phyloP scores from a whole-genome alignment of 2,888 invertebrate genomes.

The Cephus spinipes region DNA sequence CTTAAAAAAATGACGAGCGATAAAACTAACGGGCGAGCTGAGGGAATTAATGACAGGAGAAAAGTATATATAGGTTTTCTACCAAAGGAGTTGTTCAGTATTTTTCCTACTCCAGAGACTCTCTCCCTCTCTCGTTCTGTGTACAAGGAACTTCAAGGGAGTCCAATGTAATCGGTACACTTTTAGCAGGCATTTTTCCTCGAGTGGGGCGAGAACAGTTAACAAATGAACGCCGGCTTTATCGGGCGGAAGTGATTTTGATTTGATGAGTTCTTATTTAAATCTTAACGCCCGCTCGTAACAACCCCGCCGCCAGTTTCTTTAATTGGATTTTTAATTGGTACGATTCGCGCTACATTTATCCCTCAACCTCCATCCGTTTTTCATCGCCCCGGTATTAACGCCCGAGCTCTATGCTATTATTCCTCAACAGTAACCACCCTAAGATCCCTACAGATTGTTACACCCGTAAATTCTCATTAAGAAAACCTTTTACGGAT shows the following conservation, averaged over 20 bases:
- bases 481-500: conserved; percentile 9
- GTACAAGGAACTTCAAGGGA: neutral
- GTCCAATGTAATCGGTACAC: neutral
- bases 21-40: conserved; percentile 59
- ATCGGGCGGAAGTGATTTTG: conserved; percentile 65
- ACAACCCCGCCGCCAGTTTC: conserved; percentile 42
- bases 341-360: conserved; percentile 60
- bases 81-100: neutral
- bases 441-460: conserved; percentile 10
- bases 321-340: conserved; percentile 66
- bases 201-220: conserved; percentile 45
- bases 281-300: conserved; percentile 46
- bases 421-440: conserved; percentile 13
- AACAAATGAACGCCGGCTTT: conserved; percentile 63
- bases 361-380: conserved; percentile 37
- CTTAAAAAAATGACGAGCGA: conserved; percentile 65
- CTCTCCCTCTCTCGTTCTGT: neutral
- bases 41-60: conserved; percentile 41
- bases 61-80: conserved; percentile 1
- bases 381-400: conserved; percentile 2
- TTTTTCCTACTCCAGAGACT: neutral
- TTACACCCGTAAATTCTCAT: conserved; percentile 27
- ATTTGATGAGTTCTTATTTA: conserved; percentile 58
- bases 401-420: conserved; percentile 10
- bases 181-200: neutral